Percentiles rank a stretch among this genome's conserved stretches.
Evolutionary conservation across 2,888 invertebrate genomes (phyloP).

Genomic region (Chloromyia formosa): DNA sequence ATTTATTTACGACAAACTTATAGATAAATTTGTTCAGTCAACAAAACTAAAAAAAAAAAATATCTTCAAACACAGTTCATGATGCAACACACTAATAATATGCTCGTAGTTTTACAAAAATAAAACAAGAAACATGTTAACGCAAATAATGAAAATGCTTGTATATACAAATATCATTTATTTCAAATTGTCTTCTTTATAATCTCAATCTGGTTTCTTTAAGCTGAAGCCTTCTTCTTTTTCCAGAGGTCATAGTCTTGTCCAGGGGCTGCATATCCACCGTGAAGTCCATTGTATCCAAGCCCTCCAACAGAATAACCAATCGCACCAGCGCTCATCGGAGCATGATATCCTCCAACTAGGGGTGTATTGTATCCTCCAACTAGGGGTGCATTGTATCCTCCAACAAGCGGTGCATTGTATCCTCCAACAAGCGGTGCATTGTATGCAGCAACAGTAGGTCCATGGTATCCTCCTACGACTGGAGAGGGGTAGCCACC

Average conservation of each 20-base stretch:
- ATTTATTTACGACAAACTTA: no score
- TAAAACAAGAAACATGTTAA: no score
- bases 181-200: no score
- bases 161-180: no score
- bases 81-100: no score
- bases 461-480: not conserved
- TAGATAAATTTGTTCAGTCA: no score
- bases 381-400: not conserved
- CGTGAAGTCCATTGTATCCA: not conserved
- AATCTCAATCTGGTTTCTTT: no score
- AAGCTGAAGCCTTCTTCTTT: not conserved
- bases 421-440: not conserved
- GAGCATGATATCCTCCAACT: not conserved
- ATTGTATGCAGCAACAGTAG: no score
- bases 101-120: no score
- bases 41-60: no score
- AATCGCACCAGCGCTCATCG: not conserved
- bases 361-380: not conserved
- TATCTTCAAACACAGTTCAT: no score
- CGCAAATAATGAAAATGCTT: no score
- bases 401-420: not conserved
- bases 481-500: not conserved
- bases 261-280: not conserved
- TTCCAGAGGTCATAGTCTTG: not conserved
- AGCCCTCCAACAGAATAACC: not conserved